Evolutionary conservation across 1,140 invertebrate genomes (phyloP).

Genomic region (Plodia interpunctella): DNA sequence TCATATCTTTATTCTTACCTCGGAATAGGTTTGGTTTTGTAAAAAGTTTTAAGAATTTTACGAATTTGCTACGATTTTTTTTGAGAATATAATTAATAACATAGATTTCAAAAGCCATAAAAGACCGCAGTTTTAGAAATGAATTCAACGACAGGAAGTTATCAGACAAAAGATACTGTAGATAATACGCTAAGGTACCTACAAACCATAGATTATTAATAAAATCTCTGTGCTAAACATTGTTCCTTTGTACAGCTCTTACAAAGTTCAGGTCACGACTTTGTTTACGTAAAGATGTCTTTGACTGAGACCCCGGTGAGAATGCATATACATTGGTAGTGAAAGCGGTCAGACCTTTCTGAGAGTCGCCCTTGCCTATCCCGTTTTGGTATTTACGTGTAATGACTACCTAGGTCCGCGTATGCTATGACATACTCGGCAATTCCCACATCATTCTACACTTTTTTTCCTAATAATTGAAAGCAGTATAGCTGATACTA

Average conservation of each 20-base stretch:
- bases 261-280: slow-evolving; percentile 11
- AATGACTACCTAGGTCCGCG: no score
- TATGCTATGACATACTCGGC: not conserved
- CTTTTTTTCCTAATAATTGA: not conserved
- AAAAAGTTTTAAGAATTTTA: no score
- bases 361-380: not conserved
- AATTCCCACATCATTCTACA: not conserved
- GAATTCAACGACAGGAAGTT: no score
- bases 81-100: no score
- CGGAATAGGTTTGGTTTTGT: no score
- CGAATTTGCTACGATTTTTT: no score
- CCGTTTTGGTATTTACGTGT: slow-evolving; percentile 1
- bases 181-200: no score
- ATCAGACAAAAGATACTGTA: no score
- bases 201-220: no score
- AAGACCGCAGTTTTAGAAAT: no score
- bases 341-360: slow-evolving; percentile 10
- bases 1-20: no score
- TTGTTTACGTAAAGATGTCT: slow-evolving; percentile 12
- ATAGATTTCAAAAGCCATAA: no score
- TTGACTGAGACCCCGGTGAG: slow-evolving; percentile 9
- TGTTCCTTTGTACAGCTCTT: not conserved
- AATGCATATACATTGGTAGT: not conserved
- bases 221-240: not conserved
- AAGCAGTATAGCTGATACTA: not conserved